Evolutionary conservation across 2,113 vertebrate genomes (phyloP), one percentile per base, ranked within the genome.

Genomic region (Enhydra lutris): DNA sequence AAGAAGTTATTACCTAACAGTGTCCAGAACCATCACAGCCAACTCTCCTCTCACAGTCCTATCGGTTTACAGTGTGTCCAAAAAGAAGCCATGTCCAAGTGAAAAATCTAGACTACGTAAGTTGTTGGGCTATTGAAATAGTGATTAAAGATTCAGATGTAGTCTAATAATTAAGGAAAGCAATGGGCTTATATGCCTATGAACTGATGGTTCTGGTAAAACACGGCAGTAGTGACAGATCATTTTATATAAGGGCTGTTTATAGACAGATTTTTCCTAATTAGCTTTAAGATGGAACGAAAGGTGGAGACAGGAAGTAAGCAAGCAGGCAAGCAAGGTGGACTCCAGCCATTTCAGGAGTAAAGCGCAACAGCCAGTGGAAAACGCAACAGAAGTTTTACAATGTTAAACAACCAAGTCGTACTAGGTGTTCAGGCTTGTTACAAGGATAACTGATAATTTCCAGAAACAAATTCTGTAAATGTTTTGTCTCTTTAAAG

Each of bases 1-100:
- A 97, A 97, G 78, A 91, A 84, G 94, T 99, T 99, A 99, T 98
- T 99, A 98, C 81, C 98, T 42, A 98, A 95, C 97, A 96, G 94
- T 47, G 82, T 96, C 96, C 97, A 98, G 98, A 98, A 98, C 98
- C 98, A 99, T 98, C 98, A 98, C 2, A 50, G 95, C 98, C 96
- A 91, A 74, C 82, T 97, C 36, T 97, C 97, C 96, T 78, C 59
- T 59, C 57, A 96, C 45, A 67, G 79, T 63, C 89, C 94, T 23
- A 73, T 71, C 0, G 94, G 76, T 61, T 29, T 85, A 57, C 0
- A 45, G 94, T 61, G 86, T 74, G 73, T 93, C 95, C 92, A 91
- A 71, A 34, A 97, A 59, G 36, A 80, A 96, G n/a, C 97, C 39
- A 50, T 3, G 36, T 98, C 91, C 93, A 65, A n/a, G 81, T 65